Evolutionary conservation across 2,797 vertebrate species (phyloP).

Genomic region (Notolabrus celidotus): DNA sequence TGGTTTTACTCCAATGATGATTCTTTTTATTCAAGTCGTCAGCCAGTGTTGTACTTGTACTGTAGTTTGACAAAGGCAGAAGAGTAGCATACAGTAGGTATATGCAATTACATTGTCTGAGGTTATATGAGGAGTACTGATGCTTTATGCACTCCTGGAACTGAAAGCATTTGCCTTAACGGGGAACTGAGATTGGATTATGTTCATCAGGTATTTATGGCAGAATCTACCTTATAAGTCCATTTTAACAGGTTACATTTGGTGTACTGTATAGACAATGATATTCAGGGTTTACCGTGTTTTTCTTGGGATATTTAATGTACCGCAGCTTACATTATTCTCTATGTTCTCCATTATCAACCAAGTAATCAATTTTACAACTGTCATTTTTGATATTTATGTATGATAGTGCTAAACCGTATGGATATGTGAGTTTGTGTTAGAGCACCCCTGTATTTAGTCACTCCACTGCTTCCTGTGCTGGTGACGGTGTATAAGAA

Average conservation of each 20-base stretch:
- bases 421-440: slow-evolving; percentile 20
- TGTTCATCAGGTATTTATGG: slow-evolving; percentile 84
- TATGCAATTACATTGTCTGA: slow-evolving; percentile 71
- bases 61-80: slow-evolving; percentile 51
- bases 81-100: slow-evolving; percentile 73
- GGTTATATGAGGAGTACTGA: slow-evolving; percentile 72
- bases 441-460: slow-evolving; percentile 36
- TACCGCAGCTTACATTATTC: slow-evolving; percentile 7
- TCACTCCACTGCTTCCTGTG: slow-evolving; percentile 13
- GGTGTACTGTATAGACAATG: slow-evolving; percentile 71
- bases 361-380: neutral
- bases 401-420: slow-evolving; percentile 29
- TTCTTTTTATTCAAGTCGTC: slow-evolving; percentile 29
- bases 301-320: slow-evolving; percentile 72
- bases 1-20: slow-evolving; percentile 26
- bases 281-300: slow-evolving; percentile 68
- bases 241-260: slow-evolving; percentile 74
- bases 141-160: slow-evolving; percentile 83
- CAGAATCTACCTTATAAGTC: slow-evolving; percentile 81
- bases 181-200: slow-evolving; percentile 70
- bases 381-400: neutral
- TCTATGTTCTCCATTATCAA: neutral
- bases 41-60: slow-evolving; percentile 38
- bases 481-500: slow-evolving; percentile 12
- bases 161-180: slow-evolving; percentile 82